Conservation (phyloP, 2,797 vertebrate genomes). For the Anabas testudineus region DNA sequence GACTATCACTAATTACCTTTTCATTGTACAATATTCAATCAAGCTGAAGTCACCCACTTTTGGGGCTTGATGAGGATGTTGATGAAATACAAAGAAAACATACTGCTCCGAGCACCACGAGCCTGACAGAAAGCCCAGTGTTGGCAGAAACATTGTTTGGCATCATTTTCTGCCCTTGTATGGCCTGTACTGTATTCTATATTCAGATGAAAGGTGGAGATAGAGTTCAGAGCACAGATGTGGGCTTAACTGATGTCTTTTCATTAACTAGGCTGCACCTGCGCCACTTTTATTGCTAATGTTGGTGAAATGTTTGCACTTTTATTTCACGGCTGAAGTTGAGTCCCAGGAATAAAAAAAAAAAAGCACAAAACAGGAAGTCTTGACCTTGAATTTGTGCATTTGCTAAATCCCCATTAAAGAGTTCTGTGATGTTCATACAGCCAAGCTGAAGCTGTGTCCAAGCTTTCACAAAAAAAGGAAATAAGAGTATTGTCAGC, state of each 20-base stretch:
- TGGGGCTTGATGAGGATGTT: slow-evolving; percentile 52
- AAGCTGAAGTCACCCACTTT: slow-evolving; percentile 55
- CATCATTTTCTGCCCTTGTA: slow-evolving; percentile 57
- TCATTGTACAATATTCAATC: slow-evolving; percentile 50
- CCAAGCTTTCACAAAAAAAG: slow-evolving; percentile 40
- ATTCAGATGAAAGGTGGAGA: slow-evolving; percentile 63
- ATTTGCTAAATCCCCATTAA: slow-evolving; percentile 32
- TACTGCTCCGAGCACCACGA: slow-evolving; percentile 8
- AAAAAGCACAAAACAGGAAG: slow-evolving; percentile 27
- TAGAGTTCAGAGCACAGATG: slow-evolving; percentile 54
- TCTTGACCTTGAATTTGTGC: background rate
- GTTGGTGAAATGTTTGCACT: slow-evolving; percentile 37
- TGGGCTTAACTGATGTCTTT: slow-evolving; percentile 60
- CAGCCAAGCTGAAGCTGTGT: slow-evolving; percentile 22
- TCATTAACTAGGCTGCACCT: slow-evolving; percentile 60
- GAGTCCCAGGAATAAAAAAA: slow-evolving; percentile 6
- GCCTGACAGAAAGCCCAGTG: slow-evolving; percentile 49
- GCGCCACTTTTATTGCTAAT: slow-evolving; percentile 58
- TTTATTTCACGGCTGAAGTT: slow-evolving; percentile 17
- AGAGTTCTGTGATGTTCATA: slow-evolving; percentile 14
- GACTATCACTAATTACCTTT: slow-evolving; percentile 37
- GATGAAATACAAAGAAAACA: slow-evolving; percentile 49
- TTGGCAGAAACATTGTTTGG: slow-evolving; percentile 58
- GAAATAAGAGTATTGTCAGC: slow-evolving; percentile 60
- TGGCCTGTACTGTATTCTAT: slow-evolving; percentile 34